Percentiles rank a stretch among this genome's conserved stretches.
These are phyloP conservation scores for Dasypogon diadema DNA, from an alignment of 2,888 invertebrate genomes.

Conservation along the genomic window DNA sequence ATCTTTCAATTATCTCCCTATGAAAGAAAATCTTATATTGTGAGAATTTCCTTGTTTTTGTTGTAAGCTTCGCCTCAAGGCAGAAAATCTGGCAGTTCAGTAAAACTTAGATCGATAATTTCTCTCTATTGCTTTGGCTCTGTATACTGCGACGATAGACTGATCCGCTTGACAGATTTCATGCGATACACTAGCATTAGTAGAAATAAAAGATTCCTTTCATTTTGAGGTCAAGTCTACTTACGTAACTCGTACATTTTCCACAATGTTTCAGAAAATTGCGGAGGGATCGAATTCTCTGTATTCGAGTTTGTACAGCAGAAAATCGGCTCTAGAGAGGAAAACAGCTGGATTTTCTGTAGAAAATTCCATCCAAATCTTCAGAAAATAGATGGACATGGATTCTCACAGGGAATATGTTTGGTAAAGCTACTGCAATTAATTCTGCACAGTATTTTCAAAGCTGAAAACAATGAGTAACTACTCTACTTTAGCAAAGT, in stretches of 20 bases:
- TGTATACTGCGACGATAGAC: background rate
- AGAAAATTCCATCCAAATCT: too few species aligned
- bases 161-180: background rate
- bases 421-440: too few species aligned
- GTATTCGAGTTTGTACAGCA: too few species aligned
- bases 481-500: too few species aligned
- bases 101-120: constrained; percentile 38
- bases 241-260: constrained; percentile 11
- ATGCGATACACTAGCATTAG: background rate
- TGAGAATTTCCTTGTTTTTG: constrained; percentile 30
- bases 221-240: constrained; percentile 20
- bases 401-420: too few species aligned
- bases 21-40: constrained; percentile 25
- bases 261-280: too few species aligned
- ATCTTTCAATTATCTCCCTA: constrained; percentile 35
- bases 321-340: too few species aligned
- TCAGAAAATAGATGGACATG: too few species aligned
- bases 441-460: too few species aligned
- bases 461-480: too few species aligned
- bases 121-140: background rate
- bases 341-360: too few species aligned
- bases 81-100: constrained; percentile 28
- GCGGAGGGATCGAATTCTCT: too few species aligned
- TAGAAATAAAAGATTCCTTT: background rate
- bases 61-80: constrained; percentile 20